Evolutionary conservation across 2,797 vertebrate genomes (phyloP).

Genomic region (Phataginus tricuspis): DNA sequence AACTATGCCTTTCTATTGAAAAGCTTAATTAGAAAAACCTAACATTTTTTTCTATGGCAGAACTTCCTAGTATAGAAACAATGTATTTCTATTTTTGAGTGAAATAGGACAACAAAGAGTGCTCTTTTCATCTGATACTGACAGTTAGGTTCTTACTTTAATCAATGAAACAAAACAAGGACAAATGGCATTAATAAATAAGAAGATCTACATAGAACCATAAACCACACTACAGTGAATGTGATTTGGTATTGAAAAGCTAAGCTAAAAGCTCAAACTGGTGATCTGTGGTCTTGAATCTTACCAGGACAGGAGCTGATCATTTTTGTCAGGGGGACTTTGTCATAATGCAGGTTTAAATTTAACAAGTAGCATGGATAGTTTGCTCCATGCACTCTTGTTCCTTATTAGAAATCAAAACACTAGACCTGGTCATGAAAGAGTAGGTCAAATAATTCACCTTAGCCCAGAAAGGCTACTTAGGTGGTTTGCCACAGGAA

Average conservation of each 20-base stretch:
- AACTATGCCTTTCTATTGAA: constrained; percentile 68
- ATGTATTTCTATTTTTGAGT: constrained; percentile 69
- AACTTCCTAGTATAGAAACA: constrained; percentile 54
- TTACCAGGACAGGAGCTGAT: constrained; percentile 23
- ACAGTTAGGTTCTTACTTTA: constrained; percentile 64
- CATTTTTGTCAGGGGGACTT: neutral
- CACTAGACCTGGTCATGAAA: neutral
- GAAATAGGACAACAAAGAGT: constrained; percentile 52
- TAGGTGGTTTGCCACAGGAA: neutral
- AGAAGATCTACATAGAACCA: constrained; percentile 20
- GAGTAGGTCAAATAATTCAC: neutral
- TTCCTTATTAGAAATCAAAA: neutral
- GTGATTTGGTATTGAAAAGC: constrained; percentile 41
- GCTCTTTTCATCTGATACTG: constrained; percentile 72
- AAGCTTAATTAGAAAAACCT: constrained; percentile 71
- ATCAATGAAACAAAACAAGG: constrained; percentile 60
- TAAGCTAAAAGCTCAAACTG: neutral
- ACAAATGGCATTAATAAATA: constrained; percentile 58
- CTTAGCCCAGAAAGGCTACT: neutral
- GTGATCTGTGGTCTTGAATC: constrained; percentile 17
- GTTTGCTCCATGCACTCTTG: neutral
- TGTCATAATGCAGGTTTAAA: constrained; percentile 40
- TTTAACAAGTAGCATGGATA: constrained; percentile 50
- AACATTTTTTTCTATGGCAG: constrained; percentile 54
- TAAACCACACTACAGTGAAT: neutral